Evolutionary conservation across 2,888 invertebrate species (phyloP), one percentile per base, ranked within the genome.

Genomic region (Temnothorax rugatulus): DNA sequence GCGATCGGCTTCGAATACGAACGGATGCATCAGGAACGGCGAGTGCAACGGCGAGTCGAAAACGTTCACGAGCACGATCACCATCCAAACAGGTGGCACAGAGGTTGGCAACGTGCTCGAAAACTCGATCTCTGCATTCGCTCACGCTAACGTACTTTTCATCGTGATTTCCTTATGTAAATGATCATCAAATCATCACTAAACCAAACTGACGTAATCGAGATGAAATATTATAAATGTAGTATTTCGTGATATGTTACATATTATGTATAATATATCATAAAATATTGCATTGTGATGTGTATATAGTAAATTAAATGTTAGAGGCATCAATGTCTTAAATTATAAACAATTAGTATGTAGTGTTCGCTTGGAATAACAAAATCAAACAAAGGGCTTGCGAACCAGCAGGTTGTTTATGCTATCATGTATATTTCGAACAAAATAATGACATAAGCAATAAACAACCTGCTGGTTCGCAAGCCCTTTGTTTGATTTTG

Each of bases 11-110:
- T 64, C 63, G 52, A 82, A 87, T 64, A 85, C 59, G 47, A 92
- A 92, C 83, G 92, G 90, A 83, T 88, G 74, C 88, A 84, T 86
- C 84, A 79, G 71, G 79, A 91, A 92, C 81, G 91, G 89, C 75
- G 85, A 86, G 47, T 90, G 89, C 90, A 91, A 93, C 83, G 91
- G 90, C 73, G 91, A 93, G 63, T 89, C 92, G 68, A 94, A 93
- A 92, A 94, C 93, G n/a, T 95, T 93, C 90, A 95, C 94, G 87
- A 95, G 94, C 86, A 95, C 94, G 38, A 92, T 95, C 87, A 95
- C 93, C 88, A 94, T 95, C 84, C 93, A 93, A 86, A 94, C 95
- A 54, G 89, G 92, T 88, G 88, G 87, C 84, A 92, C 89, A 86
- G 93, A 92, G 91, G 92, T 91, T 93, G 91, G 92, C 90, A 90